Base-by-base conservation (phyloP, 2,888 invertebrate species). In the Standfussiana lucernea region DNA sequence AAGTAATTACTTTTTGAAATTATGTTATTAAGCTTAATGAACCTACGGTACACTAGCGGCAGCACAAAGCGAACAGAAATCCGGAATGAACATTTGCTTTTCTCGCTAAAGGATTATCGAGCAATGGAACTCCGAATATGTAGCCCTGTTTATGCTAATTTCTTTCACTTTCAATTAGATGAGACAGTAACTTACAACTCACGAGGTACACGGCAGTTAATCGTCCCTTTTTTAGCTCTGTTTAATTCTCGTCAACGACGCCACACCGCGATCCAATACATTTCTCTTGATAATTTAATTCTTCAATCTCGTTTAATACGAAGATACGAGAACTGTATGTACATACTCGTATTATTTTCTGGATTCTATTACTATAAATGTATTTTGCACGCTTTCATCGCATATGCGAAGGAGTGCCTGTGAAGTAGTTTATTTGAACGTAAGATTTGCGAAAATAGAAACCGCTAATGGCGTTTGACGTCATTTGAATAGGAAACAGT, bases 1-100 rank as follows among this genome's bases (percentile, higher is more conserved):
- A 53, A 84, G 90, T 94, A 94, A 95, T 95, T 95, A 94, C 93
- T 89, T 92, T 91, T 91, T 79, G 88, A 90, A 93, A 93, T 94
- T 91, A 94, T 91, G 92, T 91, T 93, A 94, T 94, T 93, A 94
- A 87, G 87, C 88, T 86, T 93, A 92, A 93, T 93, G 92, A 93
- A 89, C 80, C 66, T 18, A 62, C 35, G 56, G 40, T 75, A 66
- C 24, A 80, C 42, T 32, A 59, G 80, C 86, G 86, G 86, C 80
- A 76, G 28, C 59, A 80, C 84, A 86, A 86, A 87, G 86, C 59
- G 78, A 62, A 61, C 74, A 67, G 72, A 77, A 77, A 69, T 62
- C 56, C 76, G 50, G 70, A 81, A 86, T 67, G 45, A 74, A 80
- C 84, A 74, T 74, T 74, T 75, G 82, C 68, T 71, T 76, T 77